Evolutionary conservation across 2,888 invertebrate species (phyloP), one percentile per base, ranked within the genome.

Genomic region (Antheraea yamamai): DNA sequence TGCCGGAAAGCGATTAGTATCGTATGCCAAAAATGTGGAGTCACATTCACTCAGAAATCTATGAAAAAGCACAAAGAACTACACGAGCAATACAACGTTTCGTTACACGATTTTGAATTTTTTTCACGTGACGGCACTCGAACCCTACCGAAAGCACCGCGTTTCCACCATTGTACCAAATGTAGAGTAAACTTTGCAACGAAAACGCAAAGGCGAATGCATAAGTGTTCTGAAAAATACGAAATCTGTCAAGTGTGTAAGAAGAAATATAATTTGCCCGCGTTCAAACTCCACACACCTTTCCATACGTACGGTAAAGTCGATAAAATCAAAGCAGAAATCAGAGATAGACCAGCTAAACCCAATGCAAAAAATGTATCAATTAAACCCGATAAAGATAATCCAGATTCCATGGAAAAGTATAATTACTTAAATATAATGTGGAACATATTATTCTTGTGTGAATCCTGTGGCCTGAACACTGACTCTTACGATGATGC

Each of bases 401-500:
- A n/a, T 6, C 26, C 23, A 23, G 52, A 72, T 90, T 0, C 84
- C 3, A 12, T 70, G 39, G 39, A 39, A 70, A 39, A 20, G 8
- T 70, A 70, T n/a, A 70, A 39, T 8, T 39, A 8, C 8, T 70
- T 70, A 39, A 39, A 84, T 14, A 81, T 81, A 0, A 84, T 84
- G 14, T 91, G 92, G 91, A 88, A 91, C 18, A 84, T 92, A 0
- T 76, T 91, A 0, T 92, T 84, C 35, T 75, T 80, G 4, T 93
- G 93, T 74, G 52, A 73, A 0, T 73, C 75, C 0, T 93, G 93
- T 58, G 82, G 87, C 0, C 76, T 88, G 0, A 80, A 87, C 0
- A 85, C 85, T 0, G 87, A 90, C 68, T 78, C 81, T 0, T 92
- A 93, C 64, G 91, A 92, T 35, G 79, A 82, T 0, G 87, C 86